Evolutionary conservation across 2,888 invertebrate species (phyloP).

Genomic region (Himalopsyche anomala): DNA sequence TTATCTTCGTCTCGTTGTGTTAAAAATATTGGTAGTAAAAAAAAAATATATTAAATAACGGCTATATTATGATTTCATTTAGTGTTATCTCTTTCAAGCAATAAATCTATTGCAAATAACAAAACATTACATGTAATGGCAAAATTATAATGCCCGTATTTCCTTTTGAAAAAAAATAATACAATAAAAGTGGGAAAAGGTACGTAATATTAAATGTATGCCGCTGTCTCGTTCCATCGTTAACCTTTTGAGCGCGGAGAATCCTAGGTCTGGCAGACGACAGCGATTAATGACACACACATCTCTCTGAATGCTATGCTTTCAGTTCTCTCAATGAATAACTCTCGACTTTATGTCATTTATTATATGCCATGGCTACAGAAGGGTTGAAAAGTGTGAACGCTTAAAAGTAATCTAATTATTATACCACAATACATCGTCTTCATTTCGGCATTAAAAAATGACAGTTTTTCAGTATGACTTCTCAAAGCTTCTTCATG

Average conservation of each 20-base stretch:
- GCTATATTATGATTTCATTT: too few species aligned
- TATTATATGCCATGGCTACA: conserved; percentile 29
- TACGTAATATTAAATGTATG: conserved; percentile 13
- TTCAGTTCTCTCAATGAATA: conserved; percentile 55
- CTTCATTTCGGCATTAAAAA: too few species aligned
- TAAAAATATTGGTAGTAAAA: too few species aligned
- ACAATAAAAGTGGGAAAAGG: neutral
- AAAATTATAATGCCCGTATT: too few species aligned
- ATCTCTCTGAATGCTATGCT: conserved; percentile 55
- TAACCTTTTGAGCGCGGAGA: conserved; percentile 62
- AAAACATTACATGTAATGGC: too few species aligned
- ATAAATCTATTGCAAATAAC: too few species aligned
- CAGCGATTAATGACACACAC: conserved; percentile 58
- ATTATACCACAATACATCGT: neutral
- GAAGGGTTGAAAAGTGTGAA: neutral
- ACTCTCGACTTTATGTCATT: conserved; percentile 46
- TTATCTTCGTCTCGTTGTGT: too few species aligned
- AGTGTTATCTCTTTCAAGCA: too few species aligned
- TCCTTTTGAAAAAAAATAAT: neutral
- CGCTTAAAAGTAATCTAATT: neutral
- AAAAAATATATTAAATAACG: too few species aligned
- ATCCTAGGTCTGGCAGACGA: conserved; percentile 58
- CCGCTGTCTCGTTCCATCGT: conserved; percentile 39
- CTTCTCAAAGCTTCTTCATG: too few species aligned
- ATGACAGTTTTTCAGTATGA: too few species aligned